phyloP scores from a whole-genome alignment of 2,797 vertebrate genomes.

The Oreortyx pictus region DNA sequence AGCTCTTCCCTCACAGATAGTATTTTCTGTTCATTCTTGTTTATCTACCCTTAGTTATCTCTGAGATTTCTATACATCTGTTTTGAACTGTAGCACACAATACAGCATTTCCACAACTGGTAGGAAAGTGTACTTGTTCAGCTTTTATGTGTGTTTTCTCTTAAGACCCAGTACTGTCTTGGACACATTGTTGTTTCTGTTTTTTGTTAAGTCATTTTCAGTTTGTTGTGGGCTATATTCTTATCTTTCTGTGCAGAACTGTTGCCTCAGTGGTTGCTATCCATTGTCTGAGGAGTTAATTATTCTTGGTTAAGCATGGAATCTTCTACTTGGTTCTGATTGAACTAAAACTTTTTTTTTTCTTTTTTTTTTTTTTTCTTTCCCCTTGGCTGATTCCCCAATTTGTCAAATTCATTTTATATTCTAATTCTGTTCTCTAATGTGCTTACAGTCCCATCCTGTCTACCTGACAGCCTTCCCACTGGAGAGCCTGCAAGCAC shows the following conservation, averaged over 20 bases:
- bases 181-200: neutral
- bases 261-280: conserved; percentile 6
- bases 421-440: conserved; percentile 51
- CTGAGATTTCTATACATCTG: neutral
- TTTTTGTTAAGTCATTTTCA: neutral
- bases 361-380: neutral
- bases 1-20: neutral
- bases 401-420: conserved; percentile 62
- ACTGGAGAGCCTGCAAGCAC: conserved; percentile 27
- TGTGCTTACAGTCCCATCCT: conserved; percentile 27
- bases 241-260: neutral
- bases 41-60: neutral
- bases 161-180: neutral
- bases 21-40: neutral
- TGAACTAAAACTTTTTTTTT: conserved; percentile 28
- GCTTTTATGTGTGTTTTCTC: neutral
- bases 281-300: conserved; percentile 44
- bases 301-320: conserved; percentile 33
- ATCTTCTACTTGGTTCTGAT: conserved; percentile 49
- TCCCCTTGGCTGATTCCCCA: conserved; percentile 22
- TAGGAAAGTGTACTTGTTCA: neutral
- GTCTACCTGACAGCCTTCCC: conserved; percentile 36
- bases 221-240: neutral
- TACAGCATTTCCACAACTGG: neutral
- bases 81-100: neutral